These are phyloP conservation scores for Cheilosia grossa DNA, from an alignment of 2,888 invertebrate species.

Conservation along the genomic window DNA sequence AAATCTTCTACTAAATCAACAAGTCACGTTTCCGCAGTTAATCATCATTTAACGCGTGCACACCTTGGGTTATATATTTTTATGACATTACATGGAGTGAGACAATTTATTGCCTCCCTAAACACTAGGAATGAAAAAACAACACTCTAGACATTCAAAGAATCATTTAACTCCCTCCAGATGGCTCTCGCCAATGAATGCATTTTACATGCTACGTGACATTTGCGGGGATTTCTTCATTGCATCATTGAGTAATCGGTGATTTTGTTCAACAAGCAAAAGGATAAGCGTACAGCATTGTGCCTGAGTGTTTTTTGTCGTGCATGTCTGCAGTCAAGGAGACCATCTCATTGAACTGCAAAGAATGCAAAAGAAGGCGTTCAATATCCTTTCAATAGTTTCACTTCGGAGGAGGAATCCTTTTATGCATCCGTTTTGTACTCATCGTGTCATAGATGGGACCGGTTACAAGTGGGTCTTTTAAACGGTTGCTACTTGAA, in stretches of 20 bases:
- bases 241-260: constrained; percentile 69
- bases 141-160: constrained; percentile 46
- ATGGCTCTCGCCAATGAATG: constrained; percentile 60
- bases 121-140: not conserved
- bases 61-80: constrained; percentile 45
- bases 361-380: constrained; percentile 58
- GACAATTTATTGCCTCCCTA: constrained; percentile 51
- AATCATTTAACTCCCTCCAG: constrained; percentile 42
- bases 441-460: constrained; percentile 11
- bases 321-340: constrained; percentile 60
- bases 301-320: constrained; percentile 49
- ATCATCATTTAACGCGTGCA: constrained; percentile 57
- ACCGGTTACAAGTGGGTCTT: constrained; percentile 36
- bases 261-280: constrained; percentile 57
- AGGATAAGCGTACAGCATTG: constrained; percentile 36
- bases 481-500: constrained; percentile 4
- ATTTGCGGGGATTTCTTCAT: constrained; percentile 63
- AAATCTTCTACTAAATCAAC: constrained; percentile 59
- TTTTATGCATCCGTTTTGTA: constrained; percentile 26
- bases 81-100: not conserved
- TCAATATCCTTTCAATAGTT: constrained; percentile 74
- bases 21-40: constrained; percentile 71
- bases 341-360: constrained; percentile 39
- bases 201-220: constrained; percentile 67
- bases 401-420: constrained; percentile 37